Conservation (phyloP, 2,797 vertebrate species). For the Eutrigla gurnardus region DNA sequence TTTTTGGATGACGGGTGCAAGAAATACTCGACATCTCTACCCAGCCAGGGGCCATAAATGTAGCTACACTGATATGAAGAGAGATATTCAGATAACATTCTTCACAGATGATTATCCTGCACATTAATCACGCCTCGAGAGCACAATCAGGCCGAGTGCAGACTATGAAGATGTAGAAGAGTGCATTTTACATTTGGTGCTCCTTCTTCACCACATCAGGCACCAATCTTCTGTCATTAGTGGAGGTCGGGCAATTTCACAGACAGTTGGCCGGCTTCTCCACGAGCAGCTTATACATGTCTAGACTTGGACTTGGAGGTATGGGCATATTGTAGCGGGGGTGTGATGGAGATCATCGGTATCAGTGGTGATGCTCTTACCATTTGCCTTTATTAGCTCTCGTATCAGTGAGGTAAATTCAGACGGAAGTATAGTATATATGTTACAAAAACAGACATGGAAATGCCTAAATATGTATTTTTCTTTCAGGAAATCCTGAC, state of each 20-base stretch:
- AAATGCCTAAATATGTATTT: background rate
- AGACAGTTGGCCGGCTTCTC: slow-evolving; percentile 40
- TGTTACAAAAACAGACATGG: slow-evolving; percentile 13
- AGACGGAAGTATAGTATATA: slow-evolving; percentile 2
- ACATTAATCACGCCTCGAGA: slow-evolving; percentile 55
- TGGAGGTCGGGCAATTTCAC: slow-evolving; percentile 51
- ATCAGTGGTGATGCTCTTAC: slow-evolving; percentile 25
- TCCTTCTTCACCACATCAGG: slow-evolving; percentile 21
- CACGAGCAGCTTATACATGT: slow-evolving; percentile 61
- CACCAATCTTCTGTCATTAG: slow-evolving; percentile 21
- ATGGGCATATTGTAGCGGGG: background rate
- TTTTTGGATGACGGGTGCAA: slow-evolving; percentile 18
- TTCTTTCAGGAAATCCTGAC: slow-evolving; percentile 1
- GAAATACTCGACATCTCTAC: slow-evolving; percentile 9
- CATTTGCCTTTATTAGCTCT: slow-evolving; percentile 52
- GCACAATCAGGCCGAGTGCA: slow-evolving; percentile 61
- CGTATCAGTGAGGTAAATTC: slow-evolving; percentile 10
- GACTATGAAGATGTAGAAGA: slow-evolving; percentile 37
- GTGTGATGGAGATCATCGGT: slow-evolving; percentile 23
- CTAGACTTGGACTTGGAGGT: slow-evolving; percentile 63
- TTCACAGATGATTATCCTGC: slow-evolving; percentile 26
- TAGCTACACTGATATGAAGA: slow-evolving; percentile 10
- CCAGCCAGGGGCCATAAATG: background rate
- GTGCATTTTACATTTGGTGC: slow-evolving; percentile 37
- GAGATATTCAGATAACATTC: slow-evolving; percentile 8